Evolutionary conservation across 53 echinoderm and acorn worm species (phyloP).

Genomic region (Holothuria scabra): DNA sequence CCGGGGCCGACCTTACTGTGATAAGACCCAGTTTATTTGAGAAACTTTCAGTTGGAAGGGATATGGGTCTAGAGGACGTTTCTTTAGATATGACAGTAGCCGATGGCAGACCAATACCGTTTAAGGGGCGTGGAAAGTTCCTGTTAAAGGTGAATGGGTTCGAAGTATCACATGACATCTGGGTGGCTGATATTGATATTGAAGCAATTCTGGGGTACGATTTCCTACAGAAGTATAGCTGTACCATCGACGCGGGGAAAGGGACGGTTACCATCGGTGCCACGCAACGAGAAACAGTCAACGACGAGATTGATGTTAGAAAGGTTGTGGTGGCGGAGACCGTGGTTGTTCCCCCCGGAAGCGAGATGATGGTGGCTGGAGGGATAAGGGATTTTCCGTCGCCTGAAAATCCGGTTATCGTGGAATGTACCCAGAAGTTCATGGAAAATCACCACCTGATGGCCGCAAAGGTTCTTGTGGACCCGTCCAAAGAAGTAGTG

Average conservation of each 20-base stretch:
- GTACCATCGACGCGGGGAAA: slow-evolving; percentile 8
- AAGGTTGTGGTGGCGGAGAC: slow-evolving; percentile 17
- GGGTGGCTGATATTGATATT: slow-evolving; percentile 4
- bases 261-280: background rate
- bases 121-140: slow-evolving; percentile 19
- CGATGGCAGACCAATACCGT: slow-evolving; percentile 10
- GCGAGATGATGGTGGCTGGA: slow-evolving; percentile 17
- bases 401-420: background rate
- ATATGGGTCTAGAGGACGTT: background rate
- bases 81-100: background rate
- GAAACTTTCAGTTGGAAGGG: background rate
- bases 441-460: slow-evolving; percentile 11
- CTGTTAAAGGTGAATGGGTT: background rate
- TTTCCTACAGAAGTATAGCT: background rate
- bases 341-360: slow-evolving; percentile 45
- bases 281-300: background rate
- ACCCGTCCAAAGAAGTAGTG: background rate
- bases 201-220: slow-evolving; percentile 1
- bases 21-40: background rate
- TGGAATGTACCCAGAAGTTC: slow-evolving; percentile 20
- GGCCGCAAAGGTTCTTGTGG: slow-evolving; percentile 6
- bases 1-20: background rate
- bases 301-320: background rate
- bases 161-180: slow-evolving; percentile 8
- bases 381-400: background rate